A percentile compares a stretch with the other conserved stretches of the same genome.
phyloP scores from a whole-genome alignment of 1,140 invertebrate genomes.

The Rhopalosiphum maidis region DNA sequence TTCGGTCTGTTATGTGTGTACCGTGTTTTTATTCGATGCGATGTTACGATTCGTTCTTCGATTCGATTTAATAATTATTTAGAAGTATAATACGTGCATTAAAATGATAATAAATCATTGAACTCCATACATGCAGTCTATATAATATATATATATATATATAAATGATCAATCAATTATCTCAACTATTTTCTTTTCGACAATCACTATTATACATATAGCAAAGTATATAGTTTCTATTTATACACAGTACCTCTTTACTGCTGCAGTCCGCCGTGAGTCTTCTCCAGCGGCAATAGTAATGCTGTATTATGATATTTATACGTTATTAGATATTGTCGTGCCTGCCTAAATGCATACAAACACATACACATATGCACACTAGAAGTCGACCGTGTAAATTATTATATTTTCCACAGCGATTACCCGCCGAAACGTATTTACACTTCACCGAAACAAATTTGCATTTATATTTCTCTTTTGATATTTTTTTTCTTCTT shows the following conservation, averaged over 20 bases:
- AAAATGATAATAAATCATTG: slow-evolving; percentile 11
- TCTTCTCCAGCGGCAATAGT: background rate
- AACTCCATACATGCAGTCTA: background rate
- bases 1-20: background rate
- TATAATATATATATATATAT: background rate
- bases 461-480: slow-evolving; percentile 10
- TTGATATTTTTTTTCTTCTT: slow-evolving; percentile 4
- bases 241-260: background rate
- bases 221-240: background rate
- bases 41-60: background rate
- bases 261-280: background rate
- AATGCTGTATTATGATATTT: background rate
- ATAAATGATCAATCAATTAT: slow-evolving; percentile 9
- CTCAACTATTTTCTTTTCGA: background rate
- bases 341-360: background rate
- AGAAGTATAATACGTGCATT: background rate
- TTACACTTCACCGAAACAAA: background rate
- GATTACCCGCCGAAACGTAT: background rate
- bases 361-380: background rate
- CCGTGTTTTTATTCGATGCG: background rate
- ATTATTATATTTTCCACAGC: slow-evolving; percentile 9
- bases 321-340: background rate
- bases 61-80: background rate
- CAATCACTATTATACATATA: background rate
- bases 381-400: background rate